Base-by-base conservation (phyloP, 1,140 invertebrate genomes). In the Calephelis virginiensis region DNA sequence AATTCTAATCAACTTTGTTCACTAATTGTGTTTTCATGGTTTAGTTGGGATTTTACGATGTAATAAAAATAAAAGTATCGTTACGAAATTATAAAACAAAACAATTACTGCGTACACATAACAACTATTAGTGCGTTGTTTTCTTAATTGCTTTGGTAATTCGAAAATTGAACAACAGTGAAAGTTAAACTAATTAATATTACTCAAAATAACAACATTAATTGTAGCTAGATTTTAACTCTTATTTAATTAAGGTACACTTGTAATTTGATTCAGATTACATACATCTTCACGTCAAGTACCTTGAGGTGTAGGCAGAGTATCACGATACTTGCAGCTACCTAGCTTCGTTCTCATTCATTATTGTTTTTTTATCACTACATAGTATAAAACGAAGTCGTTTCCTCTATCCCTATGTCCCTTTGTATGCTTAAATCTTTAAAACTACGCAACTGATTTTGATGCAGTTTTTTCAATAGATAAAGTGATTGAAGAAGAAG, bases 41-140 rank as follows among this genome's bases (percentile, higher is more conserved):
- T 53, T 53, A 14, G 8, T 53, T 53, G 49, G 49, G 49, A 53
- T 9, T 53, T 53, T 53, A 53, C 14, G 0, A 53, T 53, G 14
- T 53, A 53, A 53, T 53, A 53, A 53, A 53, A 17, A 10, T 53
- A 17, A 28, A 53, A 43, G 50, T 17, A 53, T 53, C 17, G 17
- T 53, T 53, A 53, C 17, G 14, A 53, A 53, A 53, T 53, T 53
- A 28, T 53, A 53, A 53, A 53, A 53, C 50, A 53, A 53, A 53
- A 53, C 17, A 53, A 53, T 53, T 53, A 53, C 50, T 9, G 11
- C 49, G 48, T 50, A 9, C 14, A 53, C 17, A 53, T 53, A 28
- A 53, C 14, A 53, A 11, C 49, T 53, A 53, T 53, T 53, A 53
- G 17, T 56, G 28, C 17, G 50, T 56, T 56, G 50, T 56, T 56